Conservation (phyloP, 2,888 invertebrate species). For the Diarsia brunnea region DNA sequence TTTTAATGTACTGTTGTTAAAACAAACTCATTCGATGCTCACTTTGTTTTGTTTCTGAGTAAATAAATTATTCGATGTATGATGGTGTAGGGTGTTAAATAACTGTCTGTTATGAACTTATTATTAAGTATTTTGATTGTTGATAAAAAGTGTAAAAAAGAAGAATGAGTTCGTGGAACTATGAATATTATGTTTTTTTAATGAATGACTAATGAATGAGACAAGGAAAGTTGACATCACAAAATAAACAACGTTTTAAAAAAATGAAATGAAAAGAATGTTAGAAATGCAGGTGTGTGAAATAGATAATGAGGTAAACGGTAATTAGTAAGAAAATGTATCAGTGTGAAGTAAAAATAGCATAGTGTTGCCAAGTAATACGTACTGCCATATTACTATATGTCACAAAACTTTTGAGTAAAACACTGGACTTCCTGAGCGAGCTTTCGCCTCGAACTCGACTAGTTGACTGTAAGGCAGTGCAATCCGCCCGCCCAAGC, state of each 20-base stretch:
- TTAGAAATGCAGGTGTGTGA: neutral
- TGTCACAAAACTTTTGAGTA: slow-evolving; percentile 73
- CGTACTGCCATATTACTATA: slow-evolving; percentile 84
- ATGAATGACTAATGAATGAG: neutral
- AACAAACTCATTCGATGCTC: slow-evolving; percentile 34
- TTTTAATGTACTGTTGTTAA: slow-evolving; percentile 32
- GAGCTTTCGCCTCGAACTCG: slow-evolving; percentile 82
- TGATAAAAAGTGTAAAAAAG: neutral
- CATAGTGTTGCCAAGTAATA: slow-evolving; percentile 64
- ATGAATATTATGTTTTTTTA: neutral
- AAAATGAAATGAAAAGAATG: slow-evolving; percentile 1
- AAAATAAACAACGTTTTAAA: neutral
- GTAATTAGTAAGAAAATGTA: slow-evolving; percentile 23
- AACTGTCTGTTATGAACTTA: neutral
- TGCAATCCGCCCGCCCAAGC: slow-evolving; percentile 84
- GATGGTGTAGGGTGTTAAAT: slow-evolving; percentile 18
- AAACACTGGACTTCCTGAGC: slow-evolving; percentile 75
- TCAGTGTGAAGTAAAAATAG: slow-evolving; percentile 43
- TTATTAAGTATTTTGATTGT: neutral
- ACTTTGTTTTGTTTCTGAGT: slow-evolving; percentile 39
- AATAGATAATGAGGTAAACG: neutral
- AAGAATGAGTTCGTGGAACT: neutral
- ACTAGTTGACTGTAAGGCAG: slow-evolving; percentile 80
- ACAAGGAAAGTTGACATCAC: neutral
- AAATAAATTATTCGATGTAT: slow-evolving; percentile 14